Conservation (phyloP, 2,113 vertebrate genomes). For the Thinocorus orbignyianus region DNA sequence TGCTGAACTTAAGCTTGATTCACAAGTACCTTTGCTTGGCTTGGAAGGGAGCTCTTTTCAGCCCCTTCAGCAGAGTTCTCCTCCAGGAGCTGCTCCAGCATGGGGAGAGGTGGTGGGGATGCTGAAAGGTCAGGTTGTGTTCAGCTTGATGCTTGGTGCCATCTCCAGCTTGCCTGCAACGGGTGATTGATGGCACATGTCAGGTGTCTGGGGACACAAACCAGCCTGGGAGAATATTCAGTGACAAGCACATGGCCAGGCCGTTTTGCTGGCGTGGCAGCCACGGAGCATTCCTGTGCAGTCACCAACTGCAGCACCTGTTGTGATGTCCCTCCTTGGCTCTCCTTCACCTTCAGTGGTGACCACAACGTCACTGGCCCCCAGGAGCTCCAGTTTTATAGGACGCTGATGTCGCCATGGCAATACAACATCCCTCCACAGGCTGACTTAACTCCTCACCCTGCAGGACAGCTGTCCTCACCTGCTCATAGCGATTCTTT, state of each 20-base stretch:
- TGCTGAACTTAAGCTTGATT: neutral
- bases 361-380: neutral
- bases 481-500: fast-evolving
- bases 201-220: neutral
- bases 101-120: neutral
- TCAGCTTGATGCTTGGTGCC: neutral
- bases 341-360: neutral
- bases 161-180: neutral
- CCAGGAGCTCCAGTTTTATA: neutral
- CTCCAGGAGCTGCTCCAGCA: neutral
- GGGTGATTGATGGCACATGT: neutral
- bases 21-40: neutral
- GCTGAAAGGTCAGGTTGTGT: neutral
- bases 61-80: fast-evolving
- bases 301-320: neutral
- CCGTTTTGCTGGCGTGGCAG: fast-evolving
- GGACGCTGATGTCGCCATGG: fast-evolving
- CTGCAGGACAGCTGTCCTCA: neutral
- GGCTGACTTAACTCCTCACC: neutral
- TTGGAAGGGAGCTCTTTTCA: neutral
- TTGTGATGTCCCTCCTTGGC: neutral
- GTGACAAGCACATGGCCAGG: neutral
- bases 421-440: neutral
- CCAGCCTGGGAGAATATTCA: neutral
- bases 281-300: neutral